Percentiles rank a stretch among this genome's conserved stretches.
Conservation (phyloP, 2,797 vertebrate species). For the Holocentrus rufus region DNA sequence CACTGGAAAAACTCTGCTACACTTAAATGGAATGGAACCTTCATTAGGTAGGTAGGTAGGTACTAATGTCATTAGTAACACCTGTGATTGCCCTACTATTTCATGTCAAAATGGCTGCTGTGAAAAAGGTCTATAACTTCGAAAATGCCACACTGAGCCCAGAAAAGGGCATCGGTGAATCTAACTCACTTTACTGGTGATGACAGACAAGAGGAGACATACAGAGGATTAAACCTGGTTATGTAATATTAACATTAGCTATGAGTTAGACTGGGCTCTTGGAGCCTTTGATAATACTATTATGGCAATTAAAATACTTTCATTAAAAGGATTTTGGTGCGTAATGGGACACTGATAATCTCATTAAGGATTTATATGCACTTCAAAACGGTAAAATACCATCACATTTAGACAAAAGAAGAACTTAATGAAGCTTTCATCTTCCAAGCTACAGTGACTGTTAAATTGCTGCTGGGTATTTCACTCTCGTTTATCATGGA, state of each 20-base stretch:
- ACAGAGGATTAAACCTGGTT: conserved; percentile 43
- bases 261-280: background rate
- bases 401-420: background rate
- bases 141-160: conserved; percentile 6
- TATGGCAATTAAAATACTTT: conserved; percentile 37
- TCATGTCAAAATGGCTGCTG: no score
- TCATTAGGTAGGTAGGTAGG: no score
- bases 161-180: conserved; percentile 26
- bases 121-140: no score
- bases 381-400: conserved; percentile 17
- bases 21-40: no score
- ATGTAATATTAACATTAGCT: conserved; percentile 24
- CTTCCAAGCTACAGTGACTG: conserved; percentile 13
- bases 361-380: conserved; percentile 32
- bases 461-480: background rate
- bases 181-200: background rate
- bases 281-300: conserved; percentile 36
- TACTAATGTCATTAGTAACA: no score
- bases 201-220: conserved; percentile 5
- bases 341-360: conserved; percentile 48
- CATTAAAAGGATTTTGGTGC: conserved; percentile 39
- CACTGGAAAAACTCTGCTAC: no score
- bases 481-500: conserved; percentile 5
- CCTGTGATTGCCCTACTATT: no score
- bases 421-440: conserved; percentile 16